Evolutionary conservation across 2,113 vertebrate genomes (phyloP).

Genomic region (Drymodes brunneopygia): DNA sequence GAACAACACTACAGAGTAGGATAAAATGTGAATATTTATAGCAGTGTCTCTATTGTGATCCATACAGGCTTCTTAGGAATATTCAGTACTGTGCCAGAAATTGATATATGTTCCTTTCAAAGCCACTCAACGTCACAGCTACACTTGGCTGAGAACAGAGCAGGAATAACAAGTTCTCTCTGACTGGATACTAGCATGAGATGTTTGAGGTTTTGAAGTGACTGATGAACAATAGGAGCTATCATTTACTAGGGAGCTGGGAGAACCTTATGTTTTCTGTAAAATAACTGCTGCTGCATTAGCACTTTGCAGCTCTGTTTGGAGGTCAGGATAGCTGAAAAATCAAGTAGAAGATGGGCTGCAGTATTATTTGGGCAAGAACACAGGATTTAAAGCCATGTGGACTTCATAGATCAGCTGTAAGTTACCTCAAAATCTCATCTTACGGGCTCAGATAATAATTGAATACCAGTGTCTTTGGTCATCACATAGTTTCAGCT

Average conservation of each 20-base stretch:
- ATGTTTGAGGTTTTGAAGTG: conserved; percentile 3
- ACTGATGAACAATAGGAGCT: neutral
- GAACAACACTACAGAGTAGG: neutral
- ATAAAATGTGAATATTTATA: conserved; percentile 36
- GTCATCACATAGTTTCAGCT: neutral
- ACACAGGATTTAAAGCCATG: neutral
- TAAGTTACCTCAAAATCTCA: neutral
- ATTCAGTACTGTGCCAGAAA: conserved; percentile 31
- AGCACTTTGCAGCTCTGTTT: neutral
- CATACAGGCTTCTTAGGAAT: neutral
- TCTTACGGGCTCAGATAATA: neutral
- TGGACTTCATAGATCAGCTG: neutral
- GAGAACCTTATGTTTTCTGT: neutral
- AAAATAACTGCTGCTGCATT: conserved; percentile 12
- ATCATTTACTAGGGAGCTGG: neutral
- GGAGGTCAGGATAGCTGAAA: neutral
- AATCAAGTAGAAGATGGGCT: neutral
- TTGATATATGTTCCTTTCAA: conserved; percentile 39
- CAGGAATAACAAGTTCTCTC: conserved; percentile 17
- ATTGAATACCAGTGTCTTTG: neutral
- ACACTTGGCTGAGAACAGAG: neutral
- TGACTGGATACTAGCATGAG: neutral
- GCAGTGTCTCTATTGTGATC: neutral
- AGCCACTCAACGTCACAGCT: neutral
- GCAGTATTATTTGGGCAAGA: neutral